Conservation (phyloP, 2,797 vertebrate species). For the Garrulus glandarius region DNA sequence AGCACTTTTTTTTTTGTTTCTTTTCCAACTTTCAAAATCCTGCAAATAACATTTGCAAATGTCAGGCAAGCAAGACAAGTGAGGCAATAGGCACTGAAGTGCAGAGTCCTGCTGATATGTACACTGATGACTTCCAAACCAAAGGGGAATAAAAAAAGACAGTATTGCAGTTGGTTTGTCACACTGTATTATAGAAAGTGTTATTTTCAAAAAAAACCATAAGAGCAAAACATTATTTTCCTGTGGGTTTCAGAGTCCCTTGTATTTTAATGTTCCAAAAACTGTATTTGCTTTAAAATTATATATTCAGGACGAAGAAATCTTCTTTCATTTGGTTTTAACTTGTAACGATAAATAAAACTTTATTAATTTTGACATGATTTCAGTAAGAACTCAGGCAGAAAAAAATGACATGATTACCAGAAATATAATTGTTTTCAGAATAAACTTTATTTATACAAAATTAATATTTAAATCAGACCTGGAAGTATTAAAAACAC, state of each 20-base stretch:
- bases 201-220: constrained; percentile 67
- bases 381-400: constrained; percentile 81
- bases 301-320: constrained; percentile 67
- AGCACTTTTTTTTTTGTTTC: constrained; percentile 61
- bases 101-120: constrained; percentile 69
- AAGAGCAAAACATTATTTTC: constrained; percentile 68
- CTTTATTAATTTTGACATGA: constrained; percentile 71
- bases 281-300: constrained; percentile 69
- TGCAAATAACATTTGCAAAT: constrained; percentile 71
- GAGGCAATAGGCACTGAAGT: constrained; percentile 73
- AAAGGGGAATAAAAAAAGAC: constrained; percentile 77
- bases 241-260: constrained; percentile 67
- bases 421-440: constrained; percentile 76
- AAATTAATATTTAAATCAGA: constrained; percentile 76
- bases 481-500: constrained; percentile 73
- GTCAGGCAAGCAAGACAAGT: constrained; percentile 71
- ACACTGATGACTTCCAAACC: constrained; percentile 75
- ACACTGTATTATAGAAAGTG: constrained; percentile 75
- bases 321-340: constrained; percentile 65
- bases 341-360: constrained; percentile 71
- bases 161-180: constrained; percentile 74
- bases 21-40: constrained; percentile 54
- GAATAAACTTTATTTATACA: constrained; percentile 78
- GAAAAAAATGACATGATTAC: constrained; percentile 66
- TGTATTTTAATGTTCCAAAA: constrained; percentile 73